phyloP scores from a whole-genome alignment of 2,888 invertebrate species.

The Pimpla rufipes region DNA sequence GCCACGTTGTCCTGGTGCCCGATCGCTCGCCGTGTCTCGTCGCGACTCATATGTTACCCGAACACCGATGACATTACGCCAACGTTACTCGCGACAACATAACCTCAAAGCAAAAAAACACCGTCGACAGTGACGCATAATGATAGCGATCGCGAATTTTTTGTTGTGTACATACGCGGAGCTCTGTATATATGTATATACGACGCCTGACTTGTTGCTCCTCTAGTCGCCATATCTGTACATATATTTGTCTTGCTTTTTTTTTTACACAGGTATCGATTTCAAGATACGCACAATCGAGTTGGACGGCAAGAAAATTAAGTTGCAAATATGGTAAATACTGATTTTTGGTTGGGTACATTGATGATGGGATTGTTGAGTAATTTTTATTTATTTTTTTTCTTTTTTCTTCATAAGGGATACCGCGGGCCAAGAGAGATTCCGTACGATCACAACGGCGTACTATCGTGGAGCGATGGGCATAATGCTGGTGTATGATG shows the following conservation, averaged over 20 bases:
- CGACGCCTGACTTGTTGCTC: constrained; percentile 56
- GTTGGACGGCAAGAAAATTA: constrained; percentile 99
- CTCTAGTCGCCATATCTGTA: not conserved
- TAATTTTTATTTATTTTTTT: constrained; percentile 36
- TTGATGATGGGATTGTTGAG: not conserved
- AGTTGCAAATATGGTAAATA: constrained; percentile 98
- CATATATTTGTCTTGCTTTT: constrained; percentile 37
- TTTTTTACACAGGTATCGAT: constrained; percentile 94
- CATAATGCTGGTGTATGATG: constrained; percentile 99
- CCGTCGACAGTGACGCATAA: constrained; percentile 41
- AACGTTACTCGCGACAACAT: constrained; percentile 62
- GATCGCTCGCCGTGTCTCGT: not conserved
- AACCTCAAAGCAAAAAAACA: constrained; percentile 55
- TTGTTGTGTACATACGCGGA: not conserved
- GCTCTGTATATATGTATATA: not conserved
- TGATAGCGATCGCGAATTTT: constrained; percentile 27
- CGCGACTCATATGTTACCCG: constrained; percentile 6
- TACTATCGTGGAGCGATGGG: constrained; percentile 99
- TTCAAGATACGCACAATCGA: constrained; percentile 99
- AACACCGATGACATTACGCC: constrained; percentile 60
- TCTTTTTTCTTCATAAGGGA: constrained; percentile 89
- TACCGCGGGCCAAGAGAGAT: constrained; percentile 99
- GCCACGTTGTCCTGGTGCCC: constrained; percentile 61
- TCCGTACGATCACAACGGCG: constrained; percentile 99
- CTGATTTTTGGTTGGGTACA: not conserved